Conservation (phyloP, 2,888 invertebrate genomes). For the Heterodera filipjevi region DNA sequence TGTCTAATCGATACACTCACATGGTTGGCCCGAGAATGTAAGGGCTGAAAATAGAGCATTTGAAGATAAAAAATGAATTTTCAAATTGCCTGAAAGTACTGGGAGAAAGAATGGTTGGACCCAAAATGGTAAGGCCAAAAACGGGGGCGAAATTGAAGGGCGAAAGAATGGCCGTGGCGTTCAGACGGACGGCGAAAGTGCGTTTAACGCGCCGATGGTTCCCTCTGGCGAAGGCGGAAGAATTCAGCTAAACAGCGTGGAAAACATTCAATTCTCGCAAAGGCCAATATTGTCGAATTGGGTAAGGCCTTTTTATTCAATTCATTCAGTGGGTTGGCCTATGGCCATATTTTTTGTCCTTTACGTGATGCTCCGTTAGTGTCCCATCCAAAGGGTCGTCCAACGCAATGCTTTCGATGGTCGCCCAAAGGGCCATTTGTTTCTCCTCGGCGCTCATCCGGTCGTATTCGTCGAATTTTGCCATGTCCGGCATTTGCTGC, state of each 20-base stretch:
- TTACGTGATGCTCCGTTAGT: background rate
- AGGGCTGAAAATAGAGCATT: constrained; percentile 5
- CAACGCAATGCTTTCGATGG: constrained; percentile 37
- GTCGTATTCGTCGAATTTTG: constrained; percentile 37
- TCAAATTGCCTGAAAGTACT: constrained; percentile 30
- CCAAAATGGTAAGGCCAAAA: constrained; percentile 34
- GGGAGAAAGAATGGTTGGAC: constrained; percentile 39
- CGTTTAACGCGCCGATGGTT: constrained; percentile 31
- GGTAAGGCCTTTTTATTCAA: too few relatives aligned
- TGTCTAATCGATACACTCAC: constrained; percentile 2
- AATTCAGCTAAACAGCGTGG: background rate
- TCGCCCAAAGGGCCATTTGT: constrained; percentile 34
- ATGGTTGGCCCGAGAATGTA: constrained; percentile 24
- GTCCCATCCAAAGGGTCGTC: too few relatives aligned
- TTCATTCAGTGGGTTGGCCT: too few relatives aligned
- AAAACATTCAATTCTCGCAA: background rate
- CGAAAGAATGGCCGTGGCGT: constrained; percentile 52
- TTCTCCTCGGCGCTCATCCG: constrained; percentile 30
- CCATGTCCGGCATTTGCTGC: constrained; percentile 31
- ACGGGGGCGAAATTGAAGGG: constrained; percentile 55
- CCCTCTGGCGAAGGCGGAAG: background rate
- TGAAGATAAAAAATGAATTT: background rate
- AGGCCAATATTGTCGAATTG: too few relatives aligned
- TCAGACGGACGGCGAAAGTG: constrained; percentile 30
- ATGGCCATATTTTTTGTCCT: too few relatives aligned